phyloP scores from a whole-genome alignment of 2,888 invertebrate species.

The Blastobasis lacticolella region DNA sequence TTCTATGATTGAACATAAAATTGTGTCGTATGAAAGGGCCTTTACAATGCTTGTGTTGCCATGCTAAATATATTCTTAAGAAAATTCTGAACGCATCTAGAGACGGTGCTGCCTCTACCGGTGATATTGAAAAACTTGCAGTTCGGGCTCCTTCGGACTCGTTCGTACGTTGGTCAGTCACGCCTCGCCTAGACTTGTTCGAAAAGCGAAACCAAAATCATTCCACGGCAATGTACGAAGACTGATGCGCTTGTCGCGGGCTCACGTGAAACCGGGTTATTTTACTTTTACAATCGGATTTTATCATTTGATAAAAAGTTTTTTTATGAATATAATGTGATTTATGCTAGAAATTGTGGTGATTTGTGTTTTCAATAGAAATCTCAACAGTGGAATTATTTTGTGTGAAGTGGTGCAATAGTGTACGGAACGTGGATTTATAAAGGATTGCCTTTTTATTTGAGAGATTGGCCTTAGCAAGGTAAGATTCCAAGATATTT shows the following conservation, averaged over 20 bases:
- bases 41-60: too few relatives aligned
- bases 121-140: constrained; percentile 16
- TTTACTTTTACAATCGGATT: constrained; percentile 58
- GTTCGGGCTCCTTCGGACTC: constrained; percentile 29
- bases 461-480: constrained; percentile 43
- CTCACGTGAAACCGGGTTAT: constrained; percentile 60
- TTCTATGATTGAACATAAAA: too few relatives aligned
- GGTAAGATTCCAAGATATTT: constrained; percentile 42
- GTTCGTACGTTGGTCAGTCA: constrained; percentile 56
- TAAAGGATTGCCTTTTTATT: constrained; percentile 52
- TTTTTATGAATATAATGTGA: constrained; percentile 9
- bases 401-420: constrained; percentile 64
- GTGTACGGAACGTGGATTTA: constrained; percentile 60
- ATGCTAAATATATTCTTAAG: too few relatives aligned
- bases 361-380: constrained; percentile 55
- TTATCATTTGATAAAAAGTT: constrained; percentile 41
- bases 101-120: constrained; percentile 41
- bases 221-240: constrained; percentile 70
- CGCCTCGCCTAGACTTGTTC: constrained; percentile 73
- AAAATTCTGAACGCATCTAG: constrained; percentile 27
- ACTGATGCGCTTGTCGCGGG: constrained; percentile 71
- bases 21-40: too few relatives aligned
- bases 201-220: constrained; percentile 69
- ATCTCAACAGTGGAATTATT: constrained; percentile 48
- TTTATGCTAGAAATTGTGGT: constrained; percentile 50